Conservation (phyloP, 2,113 vertebrate genomes). For the Hymenochirus boettgeri region DNA sequence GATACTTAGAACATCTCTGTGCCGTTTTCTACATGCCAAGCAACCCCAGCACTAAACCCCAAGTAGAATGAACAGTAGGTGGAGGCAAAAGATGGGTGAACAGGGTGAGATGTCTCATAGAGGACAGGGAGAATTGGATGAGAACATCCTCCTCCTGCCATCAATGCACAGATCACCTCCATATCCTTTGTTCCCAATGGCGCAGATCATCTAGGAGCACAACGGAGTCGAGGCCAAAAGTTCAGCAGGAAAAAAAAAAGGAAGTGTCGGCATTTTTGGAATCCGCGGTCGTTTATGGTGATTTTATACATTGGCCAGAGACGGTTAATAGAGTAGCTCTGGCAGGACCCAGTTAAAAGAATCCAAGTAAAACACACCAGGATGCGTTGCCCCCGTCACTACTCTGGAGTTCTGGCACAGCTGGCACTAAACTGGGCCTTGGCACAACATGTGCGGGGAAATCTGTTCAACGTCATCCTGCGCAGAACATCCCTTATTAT, state of each 20-base stretch:
- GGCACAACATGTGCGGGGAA: not conserved
- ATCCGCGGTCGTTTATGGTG: not conserved
- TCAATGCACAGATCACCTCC: no score
- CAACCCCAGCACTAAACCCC: no score
- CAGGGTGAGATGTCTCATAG: no score
- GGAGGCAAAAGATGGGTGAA: no score
- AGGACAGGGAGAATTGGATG: no score
- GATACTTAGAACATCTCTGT: no score
- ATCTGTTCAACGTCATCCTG: constrained; percentile 6
- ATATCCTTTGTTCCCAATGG: not conserved
- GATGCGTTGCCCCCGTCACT: constrained; percentile 1
- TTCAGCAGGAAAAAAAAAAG: not conserved
- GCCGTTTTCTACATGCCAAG: no score
- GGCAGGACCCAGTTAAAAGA: not conserved
- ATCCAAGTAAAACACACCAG: constrained; percentile 2
- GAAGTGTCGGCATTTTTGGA: not conserved
- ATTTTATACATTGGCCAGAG: not conserved
- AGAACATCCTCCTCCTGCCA: no score
- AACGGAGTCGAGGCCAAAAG: not conserved
- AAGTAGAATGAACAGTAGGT: no score
- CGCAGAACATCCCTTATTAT: not conserved
- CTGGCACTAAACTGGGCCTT: constrained; percentile 9
- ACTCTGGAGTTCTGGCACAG: no score
- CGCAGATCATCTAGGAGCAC: not conserved
- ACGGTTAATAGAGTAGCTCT: not conserved